phyloP scores from a whole-genome alignment of 2,113 vertebrate genomes.

The Macheiramphus alcinus region DNA sequence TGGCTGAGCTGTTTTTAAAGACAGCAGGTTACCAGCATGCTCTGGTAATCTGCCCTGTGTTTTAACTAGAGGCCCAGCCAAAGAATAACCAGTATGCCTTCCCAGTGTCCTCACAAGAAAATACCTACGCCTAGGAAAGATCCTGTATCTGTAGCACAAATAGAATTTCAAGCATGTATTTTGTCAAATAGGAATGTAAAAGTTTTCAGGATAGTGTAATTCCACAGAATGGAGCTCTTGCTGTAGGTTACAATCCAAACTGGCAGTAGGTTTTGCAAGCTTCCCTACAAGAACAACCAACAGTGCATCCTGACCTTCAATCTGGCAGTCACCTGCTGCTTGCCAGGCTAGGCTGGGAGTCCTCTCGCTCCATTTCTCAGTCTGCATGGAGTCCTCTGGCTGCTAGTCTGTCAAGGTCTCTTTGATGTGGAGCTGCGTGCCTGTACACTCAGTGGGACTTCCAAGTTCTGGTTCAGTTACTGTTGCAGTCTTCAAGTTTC shows the following conservation, averaged over 20 bases:
- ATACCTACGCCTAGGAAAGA: background rate
- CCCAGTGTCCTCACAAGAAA: background rate
- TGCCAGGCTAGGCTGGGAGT: background rate
- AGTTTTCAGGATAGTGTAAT: background rate
- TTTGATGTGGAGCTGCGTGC: background rate
- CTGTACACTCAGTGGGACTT: background rate
- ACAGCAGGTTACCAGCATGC: background rate
- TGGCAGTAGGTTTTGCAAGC: background rate
- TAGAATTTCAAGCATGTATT: rapidly evolving
- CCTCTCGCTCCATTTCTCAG: background rate
- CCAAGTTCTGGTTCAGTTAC: background rate
- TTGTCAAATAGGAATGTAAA: background rate
- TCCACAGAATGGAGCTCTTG: background rate
- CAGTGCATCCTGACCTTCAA: background rate
- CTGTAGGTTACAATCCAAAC: background rate
- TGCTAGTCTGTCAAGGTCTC: background rate
- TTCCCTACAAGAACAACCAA: background rate
- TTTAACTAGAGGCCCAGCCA: background rate
- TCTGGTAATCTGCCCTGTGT: background rate
- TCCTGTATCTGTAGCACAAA: background rate
- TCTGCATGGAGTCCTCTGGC: background rate
- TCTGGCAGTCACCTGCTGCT: background rate
- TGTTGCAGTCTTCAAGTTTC: background rate
- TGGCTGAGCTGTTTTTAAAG: background rate
- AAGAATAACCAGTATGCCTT: background rate